A percentile compares a stretch with the other conserved stretches of the same genome.
Conservation (phyloP, 2,888 invertebrate genomes). For the Plagodis pulveraria region DNA sequence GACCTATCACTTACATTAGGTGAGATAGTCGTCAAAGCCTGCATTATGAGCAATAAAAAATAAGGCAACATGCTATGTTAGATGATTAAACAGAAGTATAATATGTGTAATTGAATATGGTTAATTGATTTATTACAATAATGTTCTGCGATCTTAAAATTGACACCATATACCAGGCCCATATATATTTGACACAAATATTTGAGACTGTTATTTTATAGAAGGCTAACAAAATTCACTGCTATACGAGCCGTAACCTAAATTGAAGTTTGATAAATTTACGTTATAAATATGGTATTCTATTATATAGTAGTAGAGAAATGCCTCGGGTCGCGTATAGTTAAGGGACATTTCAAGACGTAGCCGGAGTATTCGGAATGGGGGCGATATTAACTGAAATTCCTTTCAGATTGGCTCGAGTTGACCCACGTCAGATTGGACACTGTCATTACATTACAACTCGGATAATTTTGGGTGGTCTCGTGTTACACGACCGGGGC, state of each 20-base stretch:
- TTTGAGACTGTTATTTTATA: too few species aligned
- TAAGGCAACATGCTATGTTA: too few species aligned
- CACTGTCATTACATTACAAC: conserved; percentile 78
- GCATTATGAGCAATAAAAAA: too few species aligned
- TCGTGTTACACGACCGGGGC: conserved; percentile 44
- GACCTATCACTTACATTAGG: too few species aligned
- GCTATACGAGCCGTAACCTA: background rate
- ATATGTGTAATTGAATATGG: too few species aligned
- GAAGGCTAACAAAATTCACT: background rate
- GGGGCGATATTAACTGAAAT: conserved; percentile 71
- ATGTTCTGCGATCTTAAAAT: too few species aligned
- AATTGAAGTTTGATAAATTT: background rate
- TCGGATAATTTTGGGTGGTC: conserved; percentile 66
- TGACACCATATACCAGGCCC: too few species aligned
- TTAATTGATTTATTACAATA: too few species aligned
- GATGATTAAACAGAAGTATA: too few species aligned
- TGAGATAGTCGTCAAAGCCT: too few species aligned
- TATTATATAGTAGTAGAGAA: too few species aligned
- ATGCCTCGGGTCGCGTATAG: conserved; percentile 23
- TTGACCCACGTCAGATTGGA: conserved; percentile 74
- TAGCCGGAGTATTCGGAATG: conserved; percentile 58
- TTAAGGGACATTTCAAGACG: conserved; percentile 38
- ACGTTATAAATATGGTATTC: background rate
- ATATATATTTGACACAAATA: too few species aligned
- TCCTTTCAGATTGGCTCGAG: conserved; percentile 69